Percentiles rank a stretch among this genome's conserved stretches.
These are phyloP conservation scores for Rambutsinella grinnellia DNA, from an alignment of 2,888 invertebrate species.

Conservation along the genomic window DNA sequence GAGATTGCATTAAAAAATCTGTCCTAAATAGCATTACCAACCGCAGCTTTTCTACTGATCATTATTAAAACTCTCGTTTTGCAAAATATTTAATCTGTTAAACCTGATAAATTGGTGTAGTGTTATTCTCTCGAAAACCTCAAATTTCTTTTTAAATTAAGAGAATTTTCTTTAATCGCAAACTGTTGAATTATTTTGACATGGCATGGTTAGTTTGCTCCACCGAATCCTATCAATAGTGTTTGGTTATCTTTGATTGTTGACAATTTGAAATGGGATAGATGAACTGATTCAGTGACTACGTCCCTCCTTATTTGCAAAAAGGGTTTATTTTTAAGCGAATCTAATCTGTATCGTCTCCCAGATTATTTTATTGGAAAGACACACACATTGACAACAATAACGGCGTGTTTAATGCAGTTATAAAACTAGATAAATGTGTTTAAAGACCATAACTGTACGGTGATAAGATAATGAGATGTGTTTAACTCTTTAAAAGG, in stretches of 20 bases:
- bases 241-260: background rate
- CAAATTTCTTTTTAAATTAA: no score
- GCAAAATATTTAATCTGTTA: background rate
- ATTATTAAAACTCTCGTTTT: no score
- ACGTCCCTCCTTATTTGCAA: no score
- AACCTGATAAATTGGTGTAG: background rate
- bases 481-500: background rate
- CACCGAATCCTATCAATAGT: background rate
- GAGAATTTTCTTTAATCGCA: background rate
- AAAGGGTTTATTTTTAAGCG: no score
- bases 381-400: background rate
- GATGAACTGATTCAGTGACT: no score
- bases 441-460: background rate
- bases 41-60: no score
- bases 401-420: background rate
- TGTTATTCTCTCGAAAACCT: background rate
- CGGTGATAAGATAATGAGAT: background rate
- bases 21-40: background rate
- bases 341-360: background rate
- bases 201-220: background rate
- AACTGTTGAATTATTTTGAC: background rate
- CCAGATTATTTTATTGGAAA: background rate
- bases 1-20: background rate
- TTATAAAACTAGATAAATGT: background rate
- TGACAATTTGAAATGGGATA: no score